Percentiles rank a stretch among this genome's conserved stretches.
Conservation (phyloP, 2,888 invertebrate species). For the Athripsodes cinereus region DNA sequence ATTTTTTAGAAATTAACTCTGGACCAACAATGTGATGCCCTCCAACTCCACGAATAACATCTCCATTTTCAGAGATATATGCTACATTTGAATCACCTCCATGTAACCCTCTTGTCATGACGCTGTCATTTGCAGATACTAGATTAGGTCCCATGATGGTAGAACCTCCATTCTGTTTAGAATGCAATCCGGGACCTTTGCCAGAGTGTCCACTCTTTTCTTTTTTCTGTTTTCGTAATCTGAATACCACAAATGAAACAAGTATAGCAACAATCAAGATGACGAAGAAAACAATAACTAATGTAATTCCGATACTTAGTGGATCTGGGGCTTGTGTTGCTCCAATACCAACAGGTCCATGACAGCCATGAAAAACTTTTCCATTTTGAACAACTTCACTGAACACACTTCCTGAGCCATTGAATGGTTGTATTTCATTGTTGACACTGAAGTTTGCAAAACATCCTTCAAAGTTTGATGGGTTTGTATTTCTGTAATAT, state of each 20-base stretch:
- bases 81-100: constrained; percentile 64
- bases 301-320: constrained; percentile 84
- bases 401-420: constrained; percentile 80
- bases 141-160: constrained; percentile 64
- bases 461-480: constrained; percentile 79
- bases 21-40: constrained; percentile 77
- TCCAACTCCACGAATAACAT: constrained; percentile 68
- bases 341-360: constrained; percentile 68
- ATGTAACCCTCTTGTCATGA: constrained; percentile 63
- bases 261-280: constrained; percentile 83
- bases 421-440: constrained; percentile 83
- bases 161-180: constrained; percentile 71
- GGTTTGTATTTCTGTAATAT: constrained; percentile 49
- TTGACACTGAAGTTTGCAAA: constrained; percentile 85
- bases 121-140: constrained; percentile 61
- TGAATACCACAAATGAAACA: constrained; percentile 88
- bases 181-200: constrained; percentile 63
- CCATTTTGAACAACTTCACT: constrained; percentile 64
- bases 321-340: constrained; percentile 77
- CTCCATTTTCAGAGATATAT: constrained; percentile 67
- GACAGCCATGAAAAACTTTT: constrained; percentile 69
- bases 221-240: constrained; percentile 79
- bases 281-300: constrained; percentile 91
- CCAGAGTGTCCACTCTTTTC: constrained; percentile 68
- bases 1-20: constrained; percentile 82